Conservation (phyloP, 2,888 invertebrate species). For the Plemyria rubiginata region DNA sequence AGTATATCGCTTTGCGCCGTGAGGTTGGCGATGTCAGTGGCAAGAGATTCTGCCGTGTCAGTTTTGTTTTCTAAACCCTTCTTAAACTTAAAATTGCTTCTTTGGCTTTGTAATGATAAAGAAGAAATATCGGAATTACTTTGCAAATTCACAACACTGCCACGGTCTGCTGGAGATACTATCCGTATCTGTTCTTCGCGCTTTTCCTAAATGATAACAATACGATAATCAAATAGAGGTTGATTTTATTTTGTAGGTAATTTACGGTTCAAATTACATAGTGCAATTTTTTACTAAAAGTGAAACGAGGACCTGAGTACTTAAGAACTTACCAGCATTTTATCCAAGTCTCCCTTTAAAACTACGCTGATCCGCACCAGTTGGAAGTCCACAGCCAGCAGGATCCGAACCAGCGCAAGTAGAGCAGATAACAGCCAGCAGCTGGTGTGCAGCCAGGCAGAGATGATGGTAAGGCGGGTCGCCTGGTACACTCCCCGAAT, state of each 20-base stretch:
- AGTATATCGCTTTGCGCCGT: conserved; percentile 34
- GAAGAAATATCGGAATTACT: conserved; percentile 4
- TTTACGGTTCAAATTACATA: too few relatives aligned
- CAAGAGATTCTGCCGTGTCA: conserved; percentile 3
- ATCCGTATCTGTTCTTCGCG: conserved; percentile 66
- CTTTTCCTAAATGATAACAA: conserved; percentile 53
- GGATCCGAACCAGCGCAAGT: conserved; percentile 59
- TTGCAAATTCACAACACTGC: conserved; percentile 34
- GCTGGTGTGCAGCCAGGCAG: conserved; percentile 75
- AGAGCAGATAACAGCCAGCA: conserved; percentile 73
- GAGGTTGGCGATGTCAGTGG: not conserved
- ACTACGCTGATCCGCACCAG: conserved; percentile 64
- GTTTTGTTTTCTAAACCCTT: conserved; percentile 16
- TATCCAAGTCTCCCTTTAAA: conserved; percentile 66
- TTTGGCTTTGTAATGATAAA: conserved; percentile 9
- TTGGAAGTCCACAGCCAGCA: conserved; percentile 73
- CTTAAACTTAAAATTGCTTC: conserved; percentile 12
- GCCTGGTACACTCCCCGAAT: conserved; percentile 78
- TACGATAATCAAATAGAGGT: not conserved
- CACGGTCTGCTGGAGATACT: conserved; percentile 55
- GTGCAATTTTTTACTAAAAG: too few relatives aligned
- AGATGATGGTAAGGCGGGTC: conserved; percentile 65
- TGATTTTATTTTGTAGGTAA: too few relatives aligned
- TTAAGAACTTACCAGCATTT: conserved; percentile 61
- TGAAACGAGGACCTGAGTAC: too few relatives aligned